phyloP scores from a whole-genome alignment of 1,140 invertebrate genomes.

The Lasaia peninsularis region DNA sequence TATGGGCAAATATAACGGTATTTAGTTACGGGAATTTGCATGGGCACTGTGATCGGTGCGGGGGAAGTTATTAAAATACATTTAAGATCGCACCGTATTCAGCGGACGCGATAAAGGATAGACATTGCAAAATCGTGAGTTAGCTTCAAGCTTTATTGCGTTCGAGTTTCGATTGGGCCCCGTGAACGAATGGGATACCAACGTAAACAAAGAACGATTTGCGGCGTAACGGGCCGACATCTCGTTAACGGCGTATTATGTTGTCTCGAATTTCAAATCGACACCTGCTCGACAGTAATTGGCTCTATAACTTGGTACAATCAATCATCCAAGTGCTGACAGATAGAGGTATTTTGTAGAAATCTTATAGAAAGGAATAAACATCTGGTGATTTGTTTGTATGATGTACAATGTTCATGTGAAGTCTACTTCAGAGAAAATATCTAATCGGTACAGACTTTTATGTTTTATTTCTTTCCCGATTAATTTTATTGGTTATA shows the following conservation, averaged over 20 bases:
- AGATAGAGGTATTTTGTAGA: slow-evolving; percentile 13
- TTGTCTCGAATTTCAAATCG: slow-evolving; percentile 26
- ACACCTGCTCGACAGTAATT: slow-evolving; percentile 39
- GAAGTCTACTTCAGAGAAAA: too few species aligned
- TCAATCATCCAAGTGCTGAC: slow-evolving; percentile 22
- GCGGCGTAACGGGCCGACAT: slow-evolving; percentile 34
- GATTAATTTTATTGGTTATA: too few species aligned
- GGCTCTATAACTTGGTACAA: slow-evolving; percentile 27
- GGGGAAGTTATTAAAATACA: slow-evolving; percentile 66
- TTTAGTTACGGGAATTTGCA: slow-evolving; percentile 56
- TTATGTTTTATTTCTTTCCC: not conserved
- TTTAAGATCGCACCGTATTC: slow-evolving; percentile 58
- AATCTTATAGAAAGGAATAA: not conserved
- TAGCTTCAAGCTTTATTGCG: slow-evolving; percentile 59
- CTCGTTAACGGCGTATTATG: slow-evolving; percentile 51
- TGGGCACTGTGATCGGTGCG: slow-evolving; percentile 51
- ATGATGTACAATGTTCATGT: not conserved
- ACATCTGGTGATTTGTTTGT: slow-evolving; percentile 6
- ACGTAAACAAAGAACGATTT: slow-evolving; percentile 44
- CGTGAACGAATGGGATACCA: slow-evolving; percentile 31
- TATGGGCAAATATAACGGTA: slow-evolving; percentile 59
- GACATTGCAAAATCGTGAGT: slow-evolving; percentile 62
- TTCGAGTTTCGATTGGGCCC: slow-evolving; percentile 51
- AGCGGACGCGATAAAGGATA: slow-evolving; percentile 56
- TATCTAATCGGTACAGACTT: too few species aligned